Conservation (phyloP, 2,113 vertebrate species). For the Ifrita kowaldi region DNA sequence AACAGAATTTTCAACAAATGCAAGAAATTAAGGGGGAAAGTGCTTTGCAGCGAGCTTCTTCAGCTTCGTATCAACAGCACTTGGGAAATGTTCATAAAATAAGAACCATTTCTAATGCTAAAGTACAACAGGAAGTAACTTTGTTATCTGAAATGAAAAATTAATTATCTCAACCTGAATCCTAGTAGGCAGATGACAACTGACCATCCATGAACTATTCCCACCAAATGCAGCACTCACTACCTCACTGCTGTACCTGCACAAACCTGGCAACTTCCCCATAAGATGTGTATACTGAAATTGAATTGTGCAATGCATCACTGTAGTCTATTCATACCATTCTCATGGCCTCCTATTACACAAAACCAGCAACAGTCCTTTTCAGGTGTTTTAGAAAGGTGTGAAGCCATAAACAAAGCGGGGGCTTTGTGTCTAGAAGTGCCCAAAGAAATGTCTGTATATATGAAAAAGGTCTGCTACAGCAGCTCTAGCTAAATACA, state of each 20-base stretch:
- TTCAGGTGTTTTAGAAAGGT: background rate
- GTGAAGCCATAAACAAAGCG: background rate
- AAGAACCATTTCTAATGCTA: background rate
- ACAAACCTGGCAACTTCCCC: background rate
- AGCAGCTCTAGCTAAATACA: background rate
- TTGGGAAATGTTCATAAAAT: background rate
- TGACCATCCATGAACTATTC: background rate
- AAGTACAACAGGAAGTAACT: background rate
- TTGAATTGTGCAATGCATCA: background rate
- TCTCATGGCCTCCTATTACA: background rate
- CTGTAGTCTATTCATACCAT: background rate
- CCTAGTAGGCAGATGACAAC: background rate
- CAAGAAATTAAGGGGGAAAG: background rate
- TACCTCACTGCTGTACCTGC: background rate
- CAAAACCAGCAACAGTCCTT: background rate
- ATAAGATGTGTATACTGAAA: background rate
- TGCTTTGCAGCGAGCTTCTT: background rate
- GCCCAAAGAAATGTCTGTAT: background rate
- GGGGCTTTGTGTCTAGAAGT: background rate
- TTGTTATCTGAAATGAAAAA: background rate
- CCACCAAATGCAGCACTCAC: background rate
- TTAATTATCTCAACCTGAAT: background rate
- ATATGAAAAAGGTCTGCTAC: background rate
- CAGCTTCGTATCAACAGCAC: background rate
- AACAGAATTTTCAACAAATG: background rate